Evolutionary conservation across 2,888 invertebrate species (phyloP), one percentile per base, ranked within the genome.

Genomic region (Epirrita christyi): DNA sequence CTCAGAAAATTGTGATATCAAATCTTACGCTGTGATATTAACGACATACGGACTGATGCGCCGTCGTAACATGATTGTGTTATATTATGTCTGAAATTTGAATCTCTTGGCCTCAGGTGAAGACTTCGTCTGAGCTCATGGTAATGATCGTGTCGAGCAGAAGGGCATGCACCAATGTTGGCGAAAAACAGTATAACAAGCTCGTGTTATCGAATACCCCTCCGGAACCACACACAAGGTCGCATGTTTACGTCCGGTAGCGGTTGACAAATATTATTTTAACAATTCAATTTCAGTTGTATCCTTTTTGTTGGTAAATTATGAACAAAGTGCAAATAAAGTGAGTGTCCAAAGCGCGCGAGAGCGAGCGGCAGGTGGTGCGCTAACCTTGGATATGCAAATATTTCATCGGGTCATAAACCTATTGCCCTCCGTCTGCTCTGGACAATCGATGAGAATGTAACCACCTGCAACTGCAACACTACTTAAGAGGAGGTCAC

Each of bases 351-450:
- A 49, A 46, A 27, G 37, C 47, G 57, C 49, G 68, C 68, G 72
- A 65, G 67, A 67, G 64, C 64, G 64, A 44, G 54, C 65, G 72
- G 79, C 86, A 85, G 85, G 83, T 84, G 84, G 68, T 68, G 69
- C 61, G 53, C 47, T 73, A 85, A 81, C 86, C 86, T 86, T 86
- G 82, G 67, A 59, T 74, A 80, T 83, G 81, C 81, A 80, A 83
- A 83, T 81, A 80, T 69, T 72, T 72, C 67, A 69, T 65, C 73
- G 75, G 83, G 83, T 83, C 82, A 82, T 78, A 75, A 70, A 81
- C 84, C 83, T 73, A 75, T 57, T 71, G 71, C 65, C 70, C 70
- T 63, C 62, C 53, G 70, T 57, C 60, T 71, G 67, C 62, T 61
- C 63, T 70, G 69, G 60, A 66, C 65, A 60, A 66, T 61, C 62